Evolutionary conservation across 2,888 invertebrate genomes (phyloP).

Genomic region (Phrixothrix hirtus): DNA sequence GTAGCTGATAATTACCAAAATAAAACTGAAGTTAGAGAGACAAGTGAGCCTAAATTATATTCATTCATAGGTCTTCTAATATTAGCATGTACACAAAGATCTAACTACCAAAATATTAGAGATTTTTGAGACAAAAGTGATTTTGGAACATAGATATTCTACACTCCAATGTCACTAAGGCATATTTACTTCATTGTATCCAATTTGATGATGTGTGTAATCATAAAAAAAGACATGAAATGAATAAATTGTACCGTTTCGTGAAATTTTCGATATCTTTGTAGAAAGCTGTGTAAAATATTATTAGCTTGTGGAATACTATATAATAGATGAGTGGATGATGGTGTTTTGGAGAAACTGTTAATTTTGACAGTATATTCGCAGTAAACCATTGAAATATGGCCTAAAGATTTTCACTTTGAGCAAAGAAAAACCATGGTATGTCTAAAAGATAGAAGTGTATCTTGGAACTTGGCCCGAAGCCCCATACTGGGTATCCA

Average conservation of each 20-base stretch:
- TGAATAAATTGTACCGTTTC: not conserved
- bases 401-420: slow-evolving; percentile 2
- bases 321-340: not conserved
- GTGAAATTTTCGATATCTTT: not conserved
- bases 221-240: slow-evolving; percentile 1
- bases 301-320: not conserved
- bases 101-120: not conserved
- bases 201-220: not conserved
- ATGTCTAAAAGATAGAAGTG: not conserved
- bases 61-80: slow-evolving; percentile 1
- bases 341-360: not conserved
- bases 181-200: not conserved
- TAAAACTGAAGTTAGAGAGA: not conserved
- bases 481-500: not conserved
- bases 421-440: not conserved
- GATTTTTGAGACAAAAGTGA: not conserved
- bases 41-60: not conserved
- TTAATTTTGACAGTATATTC: too few species aligned
- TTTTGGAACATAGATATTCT: not conserved
- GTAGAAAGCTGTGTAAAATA: not conserved
- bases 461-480: not conserved
- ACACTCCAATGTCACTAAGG: not conserved
- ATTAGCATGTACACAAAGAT: not conserved
- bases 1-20: slow-evolving; percentile 1
- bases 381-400: not conserved